Percentiles rank a stretch among this genome's conserved stretches.
Evolutionary conservation across 2,797 vertebrate species (phyloP).

Genomic region (Jordanella pulchra): DNA sequence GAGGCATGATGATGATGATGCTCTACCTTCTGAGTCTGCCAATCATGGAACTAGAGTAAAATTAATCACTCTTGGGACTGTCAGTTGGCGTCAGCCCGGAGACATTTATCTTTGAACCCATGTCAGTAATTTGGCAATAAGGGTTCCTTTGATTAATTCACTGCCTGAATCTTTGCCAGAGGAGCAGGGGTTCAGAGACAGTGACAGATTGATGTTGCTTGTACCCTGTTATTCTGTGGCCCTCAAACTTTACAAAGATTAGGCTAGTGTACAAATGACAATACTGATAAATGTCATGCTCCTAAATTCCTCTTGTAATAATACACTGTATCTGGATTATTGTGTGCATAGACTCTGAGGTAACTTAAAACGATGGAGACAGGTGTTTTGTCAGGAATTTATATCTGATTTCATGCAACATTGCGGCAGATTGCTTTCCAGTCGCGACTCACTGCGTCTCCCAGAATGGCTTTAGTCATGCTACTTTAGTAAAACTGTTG

Average conservation of each 20-base stretch:
- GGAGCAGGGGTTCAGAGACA: slow-evolving; percentile 70
- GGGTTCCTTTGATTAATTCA: slow-evolving; percentile 78
- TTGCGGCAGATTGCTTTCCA: slow-evolving; percentile 13
- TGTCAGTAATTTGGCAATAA: slow-evolving; percentile 79
- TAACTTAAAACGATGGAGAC: slow-evolving; percentile 2
- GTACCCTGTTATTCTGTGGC: slow-evolving; percentile 60
- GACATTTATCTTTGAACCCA: slow-evolving; percentile 77
- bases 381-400: slow-evolving; percentile 22
- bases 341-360: slow-evolving; percentile 17
- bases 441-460: slow-evolving; percentile 22
- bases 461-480: slow-evolving; percentile 46
- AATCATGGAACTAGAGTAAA: slow-evolving; percentile 62
- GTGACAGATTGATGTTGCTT: slow-evolving; percentile 72
- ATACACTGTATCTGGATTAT: slow-evolving; percentile 31
- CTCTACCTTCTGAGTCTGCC: slow-evolving; percentile 52
- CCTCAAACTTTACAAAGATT: slow-evolving; percentile 67
- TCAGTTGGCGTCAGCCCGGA: slow-evolving; percentile 65
- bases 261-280: slow-evolving; percentile 59
- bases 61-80: slow-evolving; percentile 70
- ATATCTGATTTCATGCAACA: slow-evolving; percentile 25
- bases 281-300: slow-evolving; percentile 44
- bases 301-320: slow-evolving; percentile 38
- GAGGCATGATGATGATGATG: slow-evolving; percentile 27
- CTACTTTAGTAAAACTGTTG: slow-evolving; percentile 51
- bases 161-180: slow-evolving; percentile 68